Evolutionary conservation across 2,797 vertebrate species (phyloP).

Genomic region (Pygocentrus nattereri): DNA sequence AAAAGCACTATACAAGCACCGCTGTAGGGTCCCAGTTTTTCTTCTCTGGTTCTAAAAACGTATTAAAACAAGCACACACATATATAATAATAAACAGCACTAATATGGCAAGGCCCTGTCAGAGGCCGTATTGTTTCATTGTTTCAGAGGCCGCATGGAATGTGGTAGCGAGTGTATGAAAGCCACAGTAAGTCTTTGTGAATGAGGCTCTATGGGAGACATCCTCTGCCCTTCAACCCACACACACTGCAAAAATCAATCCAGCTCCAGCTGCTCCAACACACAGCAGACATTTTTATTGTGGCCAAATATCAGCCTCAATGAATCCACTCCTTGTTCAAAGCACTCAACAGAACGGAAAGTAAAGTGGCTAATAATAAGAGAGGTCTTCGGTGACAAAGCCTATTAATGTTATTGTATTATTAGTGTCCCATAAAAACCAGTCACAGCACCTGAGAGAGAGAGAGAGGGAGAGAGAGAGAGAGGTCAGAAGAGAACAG

Average conservation of each 20-base stretch:
- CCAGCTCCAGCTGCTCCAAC: conserved; percentile 37
- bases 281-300: conserved; percentile 1
- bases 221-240: conserved; percentile 73
- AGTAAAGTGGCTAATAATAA: conserved; percentile 27
- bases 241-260: conserved; percentile 71
- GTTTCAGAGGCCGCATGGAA: conserved; percentile 3
- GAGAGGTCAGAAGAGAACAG: not conserved
- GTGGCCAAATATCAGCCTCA: not conserved
- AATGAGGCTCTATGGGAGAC: conserved; percentile 65
- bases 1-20: too few relatives aligned
- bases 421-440: conserved; percentile 1
- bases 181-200: conserved; percentile 64
- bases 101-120: not conserved
- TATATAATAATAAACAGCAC: too few relatives aligned
- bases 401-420: conserved; percentile 22
- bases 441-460: not conserved
- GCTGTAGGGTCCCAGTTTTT: too few relatives aligned
- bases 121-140: conserved; percentile 20
- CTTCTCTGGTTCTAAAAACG: too few relatives aligned
- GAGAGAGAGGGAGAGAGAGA: not conserved
- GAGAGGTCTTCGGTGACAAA: not conserved
- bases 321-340: not conserved
- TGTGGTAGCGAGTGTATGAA: conserved; percentile 47
- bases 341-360: not conserved
- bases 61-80: too few relatives aligned